Evolutionary conservation across 2,888 invertebrate species (phyloP).

Genomic region (Loripinus fragilis): DNA sequence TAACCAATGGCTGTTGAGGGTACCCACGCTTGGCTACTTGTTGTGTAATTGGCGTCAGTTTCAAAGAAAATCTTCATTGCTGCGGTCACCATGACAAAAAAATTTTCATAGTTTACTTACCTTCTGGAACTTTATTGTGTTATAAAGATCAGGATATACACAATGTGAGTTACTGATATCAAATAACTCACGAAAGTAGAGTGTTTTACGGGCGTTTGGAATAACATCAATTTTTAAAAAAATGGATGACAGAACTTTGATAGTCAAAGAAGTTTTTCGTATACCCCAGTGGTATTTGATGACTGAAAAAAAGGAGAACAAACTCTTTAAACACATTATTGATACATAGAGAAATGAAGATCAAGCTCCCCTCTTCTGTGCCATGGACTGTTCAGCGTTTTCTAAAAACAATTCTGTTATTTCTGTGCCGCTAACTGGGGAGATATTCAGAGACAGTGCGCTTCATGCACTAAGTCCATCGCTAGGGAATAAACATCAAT

Average conservation of each 20-base stretch:
- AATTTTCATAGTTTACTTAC: too few species aligned
- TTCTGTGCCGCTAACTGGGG: neutral
- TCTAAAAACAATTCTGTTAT: neutral
- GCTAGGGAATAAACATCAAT: neutral
- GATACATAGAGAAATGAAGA: neutral
- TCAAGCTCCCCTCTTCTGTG: neutral
- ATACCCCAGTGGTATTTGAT: constrained; percentile 5
- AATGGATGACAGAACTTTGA: neutral
- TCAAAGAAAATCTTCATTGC: too few species aligned
- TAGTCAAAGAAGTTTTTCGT: neutral
- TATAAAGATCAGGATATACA: too few species aligned
- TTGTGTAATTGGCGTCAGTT: too few species aligned
- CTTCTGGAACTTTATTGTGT: too few species aligned
- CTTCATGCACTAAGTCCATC: neutral
- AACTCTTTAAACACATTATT: neutral
- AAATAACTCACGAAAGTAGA: too few species aligned
- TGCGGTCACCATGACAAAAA: too few species aligned
- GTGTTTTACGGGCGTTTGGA: too few species aligned
- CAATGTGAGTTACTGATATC: too few species aligned
- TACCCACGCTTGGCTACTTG: too few species aligned
- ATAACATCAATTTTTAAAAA: too few species aligned
- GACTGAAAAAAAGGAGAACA: neutral
- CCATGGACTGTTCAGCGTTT: constrained; percentile 4
- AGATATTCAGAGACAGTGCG: neutral
- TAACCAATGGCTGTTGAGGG: too few species aligned